Percentiles rank a stretch among this genome's conserved stretches.
These are phyloP conservation scores for Drosophila sordidula DNA, from an alignment of 2,888 invertebrate genomes.

Conservation along the genomic window DNA sequence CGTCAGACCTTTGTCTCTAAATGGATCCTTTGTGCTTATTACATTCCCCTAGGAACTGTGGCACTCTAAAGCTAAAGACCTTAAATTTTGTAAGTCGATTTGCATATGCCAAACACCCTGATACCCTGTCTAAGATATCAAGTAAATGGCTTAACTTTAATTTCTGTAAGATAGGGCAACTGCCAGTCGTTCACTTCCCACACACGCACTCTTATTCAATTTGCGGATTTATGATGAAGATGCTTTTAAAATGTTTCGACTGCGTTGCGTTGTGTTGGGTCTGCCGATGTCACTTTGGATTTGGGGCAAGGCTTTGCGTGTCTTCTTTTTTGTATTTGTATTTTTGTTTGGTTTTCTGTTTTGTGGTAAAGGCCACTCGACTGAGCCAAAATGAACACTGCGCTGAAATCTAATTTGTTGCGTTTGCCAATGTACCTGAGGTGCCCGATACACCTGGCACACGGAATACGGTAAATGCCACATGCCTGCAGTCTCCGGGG, in stretches of 20 bases:
- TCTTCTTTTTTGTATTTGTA: slow-evolving; percentile 2
- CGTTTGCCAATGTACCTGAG: slow-evolving; percentile 32
- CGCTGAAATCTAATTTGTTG: slow-evolving; percentile 72
- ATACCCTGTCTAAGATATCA: slow-evolving; percentile 1
- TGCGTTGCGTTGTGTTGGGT: slow-evolving; percentile 26
- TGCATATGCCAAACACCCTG: not conserved
- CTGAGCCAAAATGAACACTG: slow-evolving; percentile 54
- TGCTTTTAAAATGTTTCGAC: slow-evolving; percentile 68
- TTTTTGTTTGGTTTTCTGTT: not conserved
- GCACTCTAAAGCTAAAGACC: not conserved
- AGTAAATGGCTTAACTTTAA: not conserved
- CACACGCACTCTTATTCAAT: slow-evolving; percentile 39
- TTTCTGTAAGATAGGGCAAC: slow-evolving; percentile 5
- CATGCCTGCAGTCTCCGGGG: slow-evolving; percentile 33
- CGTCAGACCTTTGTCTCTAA: not conserved
- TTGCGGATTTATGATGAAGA: slow-evolving; percentile 69
- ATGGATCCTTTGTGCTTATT: not conserved
- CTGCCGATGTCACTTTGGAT: slow-evolving; percentile 64
- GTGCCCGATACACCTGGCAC: slow-evolving; percentile 1
- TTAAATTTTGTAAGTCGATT: too few relatives aligned
- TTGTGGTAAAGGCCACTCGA: slow-evolving; percentile 14
- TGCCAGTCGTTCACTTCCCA: not conserved
- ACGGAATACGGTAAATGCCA: not conserved
- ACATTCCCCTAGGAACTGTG: not conserved
- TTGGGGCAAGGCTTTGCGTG: slow-evolving; percentile 38